Evolutionary conservation across 2,113 vertebrate species (phyloP), one percentile per base, ranked within the genome.

Genomic region (Accipiter virgatus): DNA sequence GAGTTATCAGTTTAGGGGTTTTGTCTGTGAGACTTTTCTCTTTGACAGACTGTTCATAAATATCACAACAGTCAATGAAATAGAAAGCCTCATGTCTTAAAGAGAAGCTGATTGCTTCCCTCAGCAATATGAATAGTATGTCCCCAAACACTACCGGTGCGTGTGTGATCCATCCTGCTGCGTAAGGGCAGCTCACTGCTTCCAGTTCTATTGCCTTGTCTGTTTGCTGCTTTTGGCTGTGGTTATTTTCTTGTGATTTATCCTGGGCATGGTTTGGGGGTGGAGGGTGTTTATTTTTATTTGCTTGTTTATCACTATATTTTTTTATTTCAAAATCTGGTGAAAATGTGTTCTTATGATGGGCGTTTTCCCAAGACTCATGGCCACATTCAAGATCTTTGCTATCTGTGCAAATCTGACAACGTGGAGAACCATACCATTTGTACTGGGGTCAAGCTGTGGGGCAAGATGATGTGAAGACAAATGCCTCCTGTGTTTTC

Each of bases 111-210:
- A 15, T 3, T 73, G 52, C 53, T 77, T 89, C 78, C 45, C 32
- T 75, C 40, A 27, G 70, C 62, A 16, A 1, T 38, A 32, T 5
- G 36, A 34, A 5, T 36, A 75, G 26, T 9, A 10, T 0, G 1
- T 45, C 26, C 7, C 25, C 45, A n/a, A 56, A 21, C 0, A 1
- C 74, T 27, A 3, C 31, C 66, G 7, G 0, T 31, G 14, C 16
- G 4, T 8, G 23, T 15, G 31, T 4, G 8, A 65, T 56, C 58
- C 53, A 13, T 52, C 48, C 48, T 50, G 81, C 70, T 29, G 29
- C 12, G 13, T n/a, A 21, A 71, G 31, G 58, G 36, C 62, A 82
- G 22, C 34, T 81, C 32, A 1, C 63, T 77, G 66, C 52, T 27
- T 45, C 52, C 52, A 16, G 62, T 80, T 66, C 52, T 15, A 9